Evolutionary conservation across 2,797 vertebrate genomes (phyloP), one percentile per base, ranked within the genome.

Genomic region (Poeciliopsis turneri): DNA sequence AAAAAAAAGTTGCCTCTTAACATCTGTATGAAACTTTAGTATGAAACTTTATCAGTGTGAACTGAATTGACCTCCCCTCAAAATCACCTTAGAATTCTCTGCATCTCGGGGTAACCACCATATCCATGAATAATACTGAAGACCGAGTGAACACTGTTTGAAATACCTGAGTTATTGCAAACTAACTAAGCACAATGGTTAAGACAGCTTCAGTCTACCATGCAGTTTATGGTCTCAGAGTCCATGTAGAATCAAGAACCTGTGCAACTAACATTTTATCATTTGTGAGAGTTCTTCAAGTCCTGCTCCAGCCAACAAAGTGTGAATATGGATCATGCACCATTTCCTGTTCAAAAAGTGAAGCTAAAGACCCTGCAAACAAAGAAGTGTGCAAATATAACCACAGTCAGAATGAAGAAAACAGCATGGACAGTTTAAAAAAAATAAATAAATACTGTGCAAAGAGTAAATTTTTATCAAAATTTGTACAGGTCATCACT

Each of bases 61-160:
- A 55, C 33, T 39, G 33, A 10, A 12, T 20, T 8, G 1, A 75
- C 28, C 11, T 33, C 57, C 57, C 11, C n/a, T 57, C 73, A 43
- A 43, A 45, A 41, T 12, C 4, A 59, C 25, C 3, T 45, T 11
- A 46, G 12, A 68, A 28, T n/a, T 55, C 49, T 13, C 51, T 10
- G 39, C 1, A 0, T 45, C 25, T 11, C 6, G 55, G 39, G n/a
- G 9, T 43, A 59, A 59, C 55, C n/a, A 33, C 55, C n/a, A 33
- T 41, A 25, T 77, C 75, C 28, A 36, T 36, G 28, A 80, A 74
- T 81, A 93, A 94, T 93, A 94, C 92, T 94, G 92, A 90, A 94
- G 84, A 57, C 33, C 77, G 85, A 74, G 84, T 81, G 77, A 93
- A 93, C 91, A 92, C 92, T 91, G 93, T 79, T 80, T 51, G 61